Conservation (phyloP, 2,888 invertebrate species). For the Megalurothrips usitatus region DNA sequence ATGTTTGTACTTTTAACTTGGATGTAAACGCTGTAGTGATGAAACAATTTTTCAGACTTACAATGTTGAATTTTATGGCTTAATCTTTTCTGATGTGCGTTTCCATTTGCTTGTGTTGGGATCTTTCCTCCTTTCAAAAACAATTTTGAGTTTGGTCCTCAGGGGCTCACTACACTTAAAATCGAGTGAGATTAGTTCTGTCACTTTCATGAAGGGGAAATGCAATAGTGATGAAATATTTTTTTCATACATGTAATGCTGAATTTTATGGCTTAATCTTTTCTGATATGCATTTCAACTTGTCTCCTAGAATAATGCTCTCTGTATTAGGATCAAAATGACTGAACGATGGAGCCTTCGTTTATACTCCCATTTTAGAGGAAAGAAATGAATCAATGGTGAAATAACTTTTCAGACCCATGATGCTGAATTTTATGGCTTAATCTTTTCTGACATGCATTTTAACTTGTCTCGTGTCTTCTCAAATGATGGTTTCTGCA, state of each 20-base stretch:
- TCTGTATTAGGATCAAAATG: too few species aligned
- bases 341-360: too few species aligned
- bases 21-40: too few species aligned
- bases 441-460: not conserved
- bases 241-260: not conserved
- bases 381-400: too few species aligned
- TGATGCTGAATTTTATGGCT: not conserved
- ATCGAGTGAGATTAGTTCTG: too few species aligned
- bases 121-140: too few species aligned
- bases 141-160: too few species aligned
- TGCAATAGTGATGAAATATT: not conserved
- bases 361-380: too few species aligned
- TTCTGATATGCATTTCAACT: not conserved
- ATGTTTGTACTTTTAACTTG: too few species aligned
- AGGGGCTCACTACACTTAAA: too few species aligned
- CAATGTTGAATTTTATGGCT: not conserved
- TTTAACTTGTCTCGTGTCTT: not conserved
- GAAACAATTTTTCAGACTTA: not conserved
- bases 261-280: conserved; percentile 1
- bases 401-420: not conserved
- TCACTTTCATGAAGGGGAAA: not conserved
- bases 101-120: not conserved
- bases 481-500: too few species aligned
- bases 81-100: not conserved
- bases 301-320: too few species aligned